A percentile compares a stretch with the other conserved stretches of the same genome.
These are phyloP conservation scores for Ceriagrion tenellum DNA, from an alignment of 2,888 invertebrate species.

Conservation along the genomic window DNA sequence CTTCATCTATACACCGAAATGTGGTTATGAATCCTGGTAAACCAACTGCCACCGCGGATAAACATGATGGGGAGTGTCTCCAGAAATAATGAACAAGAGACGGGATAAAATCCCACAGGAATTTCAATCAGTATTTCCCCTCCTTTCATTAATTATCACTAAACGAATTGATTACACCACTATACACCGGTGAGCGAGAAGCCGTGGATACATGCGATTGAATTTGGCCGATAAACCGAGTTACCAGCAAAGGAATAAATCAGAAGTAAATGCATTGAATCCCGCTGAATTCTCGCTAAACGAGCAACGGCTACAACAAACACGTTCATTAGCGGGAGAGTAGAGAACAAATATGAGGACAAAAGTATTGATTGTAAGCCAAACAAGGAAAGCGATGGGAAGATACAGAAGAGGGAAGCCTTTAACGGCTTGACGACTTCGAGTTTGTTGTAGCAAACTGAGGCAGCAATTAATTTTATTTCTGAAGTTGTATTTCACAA, in stretches of 20 bases:
- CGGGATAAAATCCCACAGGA: neutral
- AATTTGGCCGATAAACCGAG: slow-evolving; percentile 9
- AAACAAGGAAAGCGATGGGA: neutral
- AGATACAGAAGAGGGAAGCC: too few species aligned
- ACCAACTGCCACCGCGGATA: neutral
- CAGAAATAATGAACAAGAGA: neutral
- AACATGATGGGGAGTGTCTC: neutral
- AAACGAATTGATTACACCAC: neutral
- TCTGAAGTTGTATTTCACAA: too few species aligned
- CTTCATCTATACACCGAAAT: neutral
- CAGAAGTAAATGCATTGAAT: neutral
- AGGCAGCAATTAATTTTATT: too few species aligned
- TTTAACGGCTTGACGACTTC: too few species aligned
- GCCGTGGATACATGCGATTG: neutral
- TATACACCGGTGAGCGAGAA: neutral
- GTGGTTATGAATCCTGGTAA: neutral
- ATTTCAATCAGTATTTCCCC: neutral
- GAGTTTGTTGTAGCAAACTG: too few species aligned
- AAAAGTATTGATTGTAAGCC: neutral
- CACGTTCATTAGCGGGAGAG: neutral
- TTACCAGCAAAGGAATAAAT: neutral
- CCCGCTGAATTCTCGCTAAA: neutral
- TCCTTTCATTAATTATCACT: neutral
- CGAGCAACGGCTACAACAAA: neutral
- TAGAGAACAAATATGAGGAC: neutral